phyloP scores from a whole-genome alignment of 2,797 vertebrate species.

The Okamejei kenojei region DNA sequence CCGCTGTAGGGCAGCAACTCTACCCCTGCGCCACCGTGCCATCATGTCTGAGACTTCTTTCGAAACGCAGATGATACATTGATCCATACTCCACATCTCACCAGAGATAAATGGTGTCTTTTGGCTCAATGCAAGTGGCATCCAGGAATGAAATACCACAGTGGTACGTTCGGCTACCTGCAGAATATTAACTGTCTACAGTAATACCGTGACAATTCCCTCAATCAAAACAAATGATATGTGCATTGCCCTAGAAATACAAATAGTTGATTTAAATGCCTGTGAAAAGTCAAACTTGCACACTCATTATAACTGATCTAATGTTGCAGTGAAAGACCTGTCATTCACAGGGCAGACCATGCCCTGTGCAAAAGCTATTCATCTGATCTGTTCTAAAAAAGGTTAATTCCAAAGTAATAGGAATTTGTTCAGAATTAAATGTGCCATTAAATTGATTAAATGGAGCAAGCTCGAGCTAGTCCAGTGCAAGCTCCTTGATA shows the following conservation, averaged over 20 bases:
- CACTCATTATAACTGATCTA: constrained; percentile 33
- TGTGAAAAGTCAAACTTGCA: constrained; percentile 6
- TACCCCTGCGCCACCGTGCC: too few species aligned
- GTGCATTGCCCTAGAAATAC: constrained; percentile 6
- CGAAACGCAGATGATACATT: background rate
- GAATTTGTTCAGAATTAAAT: constrained; percentile 32
- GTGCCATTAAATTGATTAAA: constrained; percentile 24
- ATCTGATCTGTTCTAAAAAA: background rate
- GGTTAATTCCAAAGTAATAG: constrained; percentile 31
- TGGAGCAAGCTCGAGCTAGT: background rate
- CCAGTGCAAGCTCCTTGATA: background rate
- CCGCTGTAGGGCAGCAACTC: too few species aligned
- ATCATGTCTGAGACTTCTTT: background rate
- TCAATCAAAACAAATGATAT: constrained; percentile 20
- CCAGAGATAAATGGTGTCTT: background rate
- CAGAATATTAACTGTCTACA: background rate
- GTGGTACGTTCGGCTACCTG: background rate
- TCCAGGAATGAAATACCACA: constrained; percentile 6
- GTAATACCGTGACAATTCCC: background rate
- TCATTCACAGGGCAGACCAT: background rate
- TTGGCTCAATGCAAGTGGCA: background rate
- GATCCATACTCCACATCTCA: background rate
- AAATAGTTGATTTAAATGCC: constrained; percentile 32
- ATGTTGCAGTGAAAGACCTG: constrained; percentile 22
- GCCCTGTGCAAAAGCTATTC: background rate